These are phyloP conservation scores for Lucilia cuprina DNA, from an alignment of 1,140 invertebrate species.

Conservation along the genomic window DNA sequence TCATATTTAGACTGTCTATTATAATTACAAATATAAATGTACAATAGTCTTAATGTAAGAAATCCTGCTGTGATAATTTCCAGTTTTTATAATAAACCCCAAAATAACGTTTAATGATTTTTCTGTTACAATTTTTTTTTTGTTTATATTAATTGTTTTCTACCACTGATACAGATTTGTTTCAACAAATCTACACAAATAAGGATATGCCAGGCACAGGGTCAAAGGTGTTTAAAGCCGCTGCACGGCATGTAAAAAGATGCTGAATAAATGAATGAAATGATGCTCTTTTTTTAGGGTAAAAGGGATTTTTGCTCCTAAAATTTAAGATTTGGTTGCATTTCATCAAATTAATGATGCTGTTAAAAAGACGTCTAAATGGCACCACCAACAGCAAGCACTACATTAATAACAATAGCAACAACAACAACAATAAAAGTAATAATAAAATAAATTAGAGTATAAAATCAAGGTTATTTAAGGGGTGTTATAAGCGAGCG, in stretches of 20 bases:
- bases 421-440: not conserved
- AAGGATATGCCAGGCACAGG: not conserved
- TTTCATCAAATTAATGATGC: not conserved
- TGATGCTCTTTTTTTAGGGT: not conserved
- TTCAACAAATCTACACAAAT: not conserved
- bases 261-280: not conserved
- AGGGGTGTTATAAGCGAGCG: not conserved
- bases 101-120: not conserved
- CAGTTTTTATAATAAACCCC: not conserved
- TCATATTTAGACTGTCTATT: too few species aligned
- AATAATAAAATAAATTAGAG: not conserved
- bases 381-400: not conserved
- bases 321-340: not conserved
- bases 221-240: not conserved
- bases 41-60: too few species aligned
- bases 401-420: not conserved
- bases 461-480: not conserved
- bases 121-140: not conserved
- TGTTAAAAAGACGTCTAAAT: not conserved
- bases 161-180: not conserved
- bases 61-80: not conserved
- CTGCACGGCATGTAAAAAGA: not conserved
- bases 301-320: too few species aligned
- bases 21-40: too few species aligned
- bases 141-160: not conserved